These are phyloP conservation scores for Plagodis dolabraria DNA, from an alignment of 2,888 invertebrate species.

Conservation along the genomic window DNA sequence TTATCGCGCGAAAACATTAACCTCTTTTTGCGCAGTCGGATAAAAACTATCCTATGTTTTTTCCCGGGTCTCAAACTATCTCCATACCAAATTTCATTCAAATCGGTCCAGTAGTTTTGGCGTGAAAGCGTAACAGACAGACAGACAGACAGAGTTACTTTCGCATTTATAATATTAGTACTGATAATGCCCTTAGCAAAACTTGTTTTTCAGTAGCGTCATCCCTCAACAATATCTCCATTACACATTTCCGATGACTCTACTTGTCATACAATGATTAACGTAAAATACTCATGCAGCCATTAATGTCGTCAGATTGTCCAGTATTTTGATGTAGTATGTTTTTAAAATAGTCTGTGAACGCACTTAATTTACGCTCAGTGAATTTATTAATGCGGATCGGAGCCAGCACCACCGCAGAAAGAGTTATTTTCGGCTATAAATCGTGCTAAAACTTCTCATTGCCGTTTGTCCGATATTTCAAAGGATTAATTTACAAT, in stretches of 20 bases:
- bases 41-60: too few relatives aligned
- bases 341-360: conserved; percentile 49
- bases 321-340: conserved; percentile 26
- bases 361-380: conserved; percentile 59
- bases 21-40: too few relatives aligned
- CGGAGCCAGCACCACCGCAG: conserved; percentile 56
- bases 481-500: conserved; percentile 33
- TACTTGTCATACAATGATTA: not conserved
- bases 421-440: conserved; percentile 58
- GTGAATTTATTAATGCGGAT: conserved; percentile 61
- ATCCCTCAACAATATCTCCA: too few relatives aligned
- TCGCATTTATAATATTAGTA: too few relatives aligned
- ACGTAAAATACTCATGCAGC: not conserved
- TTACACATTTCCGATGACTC: not conserved
- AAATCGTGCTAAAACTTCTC: conserved; percentile 57
- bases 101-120: too few relatives aligned
- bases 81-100: too few relatives aligned
- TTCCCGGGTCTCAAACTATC: too few relatives aligned
- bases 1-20: too few relatives aligned
- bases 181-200: too few relatives aligned
- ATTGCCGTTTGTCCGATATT: conserved; percentile 34
- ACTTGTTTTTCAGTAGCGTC: too few relatives aligned
- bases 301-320: conserved; percentile 27
- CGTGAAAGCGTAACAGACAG: too few relatives aligned
- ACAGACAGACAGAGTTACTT: too few relatives aligned